Evolutionary conservation across 2,888 invertebrate genomes (phyloP), one percentile per base, ranked within the genome.

Genomic region (Metellina segmentata): DNA sequence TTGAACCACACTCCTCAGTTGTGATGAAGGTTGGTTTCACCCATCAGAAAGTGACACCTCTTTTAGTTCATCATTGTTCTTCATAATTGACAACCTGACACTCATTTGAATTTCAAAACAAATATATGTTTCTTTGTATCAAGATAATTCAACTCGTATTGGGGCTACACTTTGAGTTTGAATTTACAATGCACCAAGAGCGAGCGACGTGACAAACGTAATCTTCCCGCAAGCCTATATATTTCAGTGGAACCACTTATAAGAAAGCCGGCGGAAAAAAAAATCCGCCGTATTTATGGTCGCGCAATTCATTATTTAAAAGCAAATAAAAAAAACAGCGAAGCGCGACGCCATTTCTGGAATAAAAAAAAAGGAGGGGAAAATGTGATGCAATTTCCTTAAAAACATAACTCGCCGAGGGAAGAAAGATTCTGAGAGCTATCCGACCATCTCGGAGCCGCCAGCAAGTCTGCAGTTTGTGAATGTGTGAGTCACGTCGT

Each of bases 401-500:
- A 86, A 91, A 91, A 87, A 83, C 87, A 79, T 88, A 87, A 87
- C 86, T 89, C 71, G 83, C 19, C 51, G 49, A 61, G 9, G 20
- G 53, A 71, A 83, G 78, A 79, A 75, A 87, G 81, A 53, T 69
- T 49, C 19, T 34, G 34, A 34, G 34, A 70, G 52, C 81, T 75
- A 83, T 82, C 87, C 82, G 79, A 34, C 49, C 90, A 81, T 85
- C 81, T 49, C 85, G 69, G 49, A 34, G 91, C 77, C 87, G 91
- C 91, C 91, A 86, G 19, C 7, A 74, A 71, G 91, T 91, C 91
- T 91, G 87, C 61, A 87, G 79, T 77, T 86, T 78, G 87, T 91
- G 83, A 78, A 72, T 78, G 87, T 87, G 91, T 91, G 91, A 91
- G 70, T 91, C 91, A 91, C 87, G 91, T 61, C 71, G 72, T 79